Evolutionary conservation across 2,113 vertebrate species (phyloP).

Genomic region (Notarius lentiginosus): DNA sequence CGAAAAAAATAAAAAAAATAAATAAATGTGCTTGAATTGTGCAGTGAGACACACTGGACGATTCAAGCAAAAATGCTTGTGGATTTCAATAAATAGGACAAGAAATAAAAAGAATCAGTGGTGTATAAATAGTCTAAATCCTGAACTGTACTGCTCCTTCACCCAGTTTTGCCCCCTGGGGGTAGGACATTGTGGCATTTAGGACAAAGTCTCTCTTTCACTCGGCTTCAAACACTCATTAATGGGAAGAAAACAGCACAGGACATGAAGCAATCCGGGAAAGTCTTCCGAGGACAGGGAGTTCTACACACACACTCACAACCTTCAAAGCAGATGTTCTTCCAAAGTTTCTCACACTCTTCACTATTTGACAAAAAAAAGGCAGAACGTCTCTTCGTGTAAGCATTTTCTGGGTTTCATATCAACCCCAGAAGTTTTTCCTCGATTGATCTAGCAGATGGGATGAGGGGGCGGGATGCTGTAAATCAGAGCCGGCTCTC

Average conservation of each 20-base stretch:
- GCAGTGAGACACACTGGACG: neutral
- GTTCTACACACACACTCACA: neutral
- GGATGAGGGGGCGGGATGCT: neutral
- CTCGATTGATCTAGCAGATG: neutral
- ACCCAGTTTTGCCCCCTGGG: neutral
- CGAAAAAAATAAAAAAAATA: neutral
- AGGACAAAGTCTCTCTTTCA: slow-evolving; percentile 17
- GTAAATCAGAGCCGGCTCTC: neutral
- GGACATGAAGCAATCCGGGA: neutral
- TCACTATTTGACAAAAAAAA: neutral
- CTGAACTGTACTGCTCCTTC: neutral
- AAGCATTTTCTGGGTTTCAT: neutral
- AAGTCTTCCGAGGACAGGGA: slow-evolving; percentile 15
- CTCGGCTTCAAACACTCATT: slow-evolving; percentile 5
- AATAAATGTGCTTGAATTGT: too few species aligned
- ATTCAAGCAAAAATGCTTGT: too few species aligned
- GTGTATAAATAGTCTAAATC: neutral
- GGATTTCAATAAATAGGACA: neutral
- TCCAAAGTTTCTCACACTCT: slow-evolving; percentile 12
- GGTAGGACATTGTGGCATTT: slow-evolving; percentile 7
- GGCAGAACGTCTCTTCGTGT: neutral
- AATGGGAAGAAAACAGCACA: neutral
- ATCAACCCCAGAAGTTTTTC: neutral
- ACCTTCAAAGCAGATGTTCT: slow-evolving; percentile 5
- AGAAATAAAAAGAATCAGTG: neutral